These are phyloP conservation scores for Gnathonemus longibarbis DNA, from an alignment of 2,113 vertebrate genomes.

Conservation along the genomic window DNA sequence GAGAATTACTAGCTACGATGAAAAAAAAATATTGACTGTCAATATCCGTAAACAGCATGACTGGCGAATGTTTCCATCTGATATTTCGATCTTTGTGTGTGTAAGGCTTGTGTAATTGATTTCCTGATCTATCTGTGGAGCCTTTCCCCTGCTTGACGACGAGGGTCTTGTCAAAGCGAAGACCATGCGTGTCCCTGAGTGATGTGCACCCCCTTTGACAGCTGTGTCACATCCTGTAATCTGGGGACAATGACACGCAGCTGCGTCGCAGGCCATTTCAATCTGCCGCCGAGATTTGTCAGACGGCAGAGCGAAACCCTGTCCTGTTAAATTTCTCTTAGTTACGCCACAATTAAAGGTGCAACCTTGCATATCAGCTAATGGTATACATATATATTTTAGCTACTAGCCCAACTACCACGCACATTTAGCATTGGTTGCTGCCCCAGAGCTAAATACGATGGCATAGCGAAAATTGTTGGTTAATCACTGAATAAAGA, in stretches of 20 bases:
- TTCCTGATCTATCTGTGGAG: background rate
- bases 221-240: conserved; percentile 29
- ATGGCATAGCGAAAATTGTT: background rate
- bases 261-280: conserved; percentile 9
- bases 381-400: background rate
- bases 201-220: conserved; percentile 15
- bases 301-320: background rate
- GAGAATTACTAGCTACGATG: background rate
- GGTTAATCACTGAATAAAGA: background rate
- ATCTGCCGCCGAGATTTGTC: background rate
- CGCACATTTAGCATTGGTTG: background rate
- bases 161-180: conserved; percentile 3
- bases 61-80: background rate
- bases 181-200: background rate
- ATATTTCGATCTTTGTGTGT: background rate
- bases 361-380: background rate
- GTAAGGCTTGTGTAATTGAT: background rate
- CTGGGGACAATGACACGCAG: conserved; percentile 24
- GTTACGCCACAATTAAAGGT: background rate
- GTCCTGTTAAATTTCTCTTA: background rate
- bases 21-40: background rate
- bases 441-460: background rate
- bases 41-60: background rate
- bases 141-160: background rate
- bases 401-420: background rate